Base-by-base conservation (phyloP, 2,888 invertebrate genomes). In the Ormyrus nitidulus region DNA sequence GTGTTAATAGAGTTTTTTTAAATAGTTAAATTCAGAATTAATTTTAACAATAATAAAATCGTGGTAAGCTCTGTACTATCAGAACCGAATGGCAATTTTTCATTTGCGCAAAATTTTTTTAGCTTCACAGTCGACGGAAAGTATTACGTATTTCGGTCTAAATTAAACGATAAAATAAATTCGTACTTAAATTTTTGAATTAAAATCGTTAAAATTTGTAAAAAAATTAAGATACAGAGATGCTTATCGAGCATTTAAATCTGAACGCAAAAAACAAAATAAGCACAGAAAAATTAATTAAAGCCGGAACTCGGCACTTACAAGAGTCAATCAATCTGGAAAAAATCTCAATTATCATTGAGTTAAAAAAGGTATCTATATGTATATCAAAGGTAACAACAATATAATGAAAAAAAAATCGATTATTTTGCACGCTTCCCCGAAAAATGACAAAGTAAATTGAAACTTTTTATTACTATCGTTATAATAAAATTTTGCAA, bases 241-340 rank as follows among this genome's bases (percentile, higher is more conserved):
- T 68, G 56, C 68, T 73, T 73, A 62, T 58, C 65, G 44, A 49
- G 6, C 34, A 59, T 65, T 71, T 71, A 48, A 9, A 68, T 58
- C 8, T 7, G 11, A 72, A 71, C 48, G 46, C 46, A 62, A 56
- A 76, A 62, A 51, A 58, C 19, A 70, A 70, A 74, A 58, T 1
- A 19, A 19, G 19, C 19, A 34, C 13, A 64, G 58, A 44, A 70
- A 74, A 80, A 70, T 80, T 73, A 80, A 80, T 80, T 80, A 76
- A 80, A 76, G 56, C 59, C 34, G 10, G 62, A 11, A 34, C 56
- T 10, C 56, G 51, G 73, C 68, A 54, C 66, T 56, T 49, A n/a
- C 34, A 10, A 6, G 72, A 6, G 72, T 71, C 72, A 72, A 76
- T 77, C 61, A 64, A 70, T 64, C 51, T 54, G 62, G 68, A 13